A percentile compares a stretch with the other conserved stretches of the same genome.
These are phyloP conservation scores for Amphiura filiformis DNA, from an alignment of 35 echinoderm and acorn worm genomes.

Conservation along the genomic window DNA sequence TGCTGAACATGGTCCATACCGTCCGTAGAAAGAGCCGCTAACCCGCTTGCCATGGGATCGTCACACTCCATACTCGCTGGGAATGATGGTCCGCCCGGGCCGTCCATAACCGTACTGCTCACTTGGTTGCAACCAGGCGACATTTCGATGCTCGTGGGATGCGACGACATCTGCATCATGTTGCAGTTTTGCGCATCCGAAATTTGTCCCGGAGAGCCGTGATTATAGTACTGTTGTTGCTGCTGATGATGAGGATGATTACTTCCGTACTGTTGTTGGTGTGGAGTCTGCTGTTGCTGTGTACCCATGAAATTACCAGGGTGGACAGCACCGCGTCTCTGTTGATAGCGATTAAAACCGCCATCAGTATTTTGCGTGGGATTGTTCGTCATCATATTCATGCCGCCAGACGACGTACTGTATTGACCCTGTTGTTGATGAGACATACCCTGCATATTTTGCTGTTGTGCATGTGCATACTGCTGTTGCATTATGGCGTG, in stretches of 20 bases:
- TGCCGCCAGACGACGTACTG: background rate
- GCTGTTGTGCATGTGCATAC: background rate
- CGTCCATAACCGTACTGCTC: conserved; percentile 70
- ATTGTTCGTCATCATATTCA: background rate
- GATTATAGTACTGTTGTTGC: conserved; percentile 4
- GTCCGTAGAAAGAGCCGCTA: conserved; percentile 78
- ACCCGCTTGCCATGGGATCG: conserved; percentile 78
- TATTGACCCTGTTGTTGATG: background rate
- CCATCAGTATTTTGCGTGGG: background rate
- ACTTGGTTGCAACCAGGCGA: conserved; percentile 95
- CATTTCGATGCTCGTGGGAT: conserved; percentile 78
- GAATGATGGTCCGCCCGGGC: conserved; percentile 7
- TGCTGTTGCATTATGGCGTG: conserved; percentile 4
- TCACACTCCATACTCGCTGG: conserved; percentile 45
- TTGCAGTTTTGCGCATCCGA: conserved; percentile 26
- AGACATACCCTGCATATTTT: background rate
- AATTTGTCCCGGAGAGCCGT: conserved; percentile 7
- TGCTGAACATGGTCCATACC: conserved; percentile 84
- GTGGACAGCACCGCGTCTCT: background rate
- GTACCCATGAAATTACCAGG: background rate
- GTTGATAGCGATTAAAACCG: background rate
- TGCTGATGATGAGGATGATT: background rate
- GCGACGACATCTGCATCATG: conserved; percentile 26
- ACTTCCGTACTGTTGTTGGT: conserved; percentile 7
- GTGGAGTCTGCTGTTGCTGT: conserved; percentile 11